Conservation (phyloP, 2,113 vertebrate species). For the Baryphthengus martii region DNA sequence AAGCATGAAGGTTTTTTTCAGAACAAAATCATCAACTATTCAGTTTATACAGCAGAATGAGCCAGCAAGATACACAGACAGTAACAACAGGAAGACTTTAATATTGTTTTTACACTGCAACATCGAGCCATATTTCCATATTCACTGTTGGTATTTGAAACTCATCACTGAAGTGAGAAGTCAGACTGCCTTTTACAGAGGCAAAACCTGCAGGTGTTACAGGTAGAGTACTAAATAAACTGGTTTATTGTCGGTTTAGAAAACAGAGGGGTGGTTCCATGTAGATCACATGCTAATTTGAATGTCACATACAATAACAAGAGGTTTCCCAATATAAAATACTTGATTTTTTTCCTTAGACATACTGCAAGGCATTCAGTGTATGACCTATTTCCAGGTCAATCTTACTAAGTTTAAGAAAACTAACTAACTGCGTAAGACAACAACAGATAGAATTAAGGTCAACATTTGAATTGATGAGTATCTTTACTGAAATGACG, state of each 20-base stretch:
- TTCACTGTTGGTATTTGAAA: neutral
- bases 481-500: neutral
- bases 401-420: neutral
- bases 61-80: neutral
- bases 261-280: neutral
- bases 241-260: neutral
- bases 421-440: neutral
- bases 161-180: neutral
- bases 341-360: neutral
- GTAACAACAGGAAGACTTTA: neutral
- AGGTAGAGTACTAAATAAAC: neutral
- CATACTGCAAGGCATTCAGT: neutral
- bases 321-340: neutral
- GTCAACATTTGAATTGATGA: neutral
- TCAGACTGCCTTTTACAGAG: neutral
- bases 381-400: neutral
- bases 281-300: neutral
- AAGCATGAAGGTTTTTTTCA: neutral
- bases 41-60: neutral
- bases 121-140: neutral
- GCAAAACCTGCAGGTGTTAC: neutral
- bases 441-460: neutral
- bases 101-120: neutral
- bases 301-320: neutral
- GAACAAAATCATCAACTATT: neutral